Base-by-base conservation (phyloP, 2,888 invertebrate genomes). In the Leptothorax acervorum region DNA sequence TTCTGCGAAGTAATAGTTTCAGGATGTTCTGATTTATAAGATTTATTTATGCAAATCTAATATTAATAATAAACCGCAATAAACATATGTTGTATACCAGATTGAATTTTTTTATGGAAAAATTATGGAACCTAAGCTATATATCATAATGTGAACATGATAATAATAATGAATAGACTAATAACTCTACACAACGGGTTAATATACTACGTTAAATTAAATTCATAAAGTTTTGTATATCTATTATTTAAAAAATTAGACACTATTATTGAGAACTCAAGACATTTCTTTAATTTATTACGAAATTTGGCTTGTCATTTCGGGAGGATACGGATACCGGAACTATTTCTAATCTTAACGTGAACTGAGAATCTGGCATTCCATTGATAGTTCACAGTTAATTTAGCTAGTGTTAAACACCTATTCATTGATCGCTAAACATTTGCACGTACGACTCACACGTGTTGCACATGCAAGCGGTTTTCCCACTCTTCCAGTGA, bases 381-480 rank as follows among this genome's bases (percentile, higher is more conserved):
- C 42, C 28, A 65, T 23, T 70, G 60, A 12, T 60, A 45, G 6
- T 45, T 23, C 35, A 35, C 35, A 48, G 6, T 70, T 60, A 79
- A 62, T 76, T 73, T 9, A 45, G 1, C 53, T 88, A 78, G 87
- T 88, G 89, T 66, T 88, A 89, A 89, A 85, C 73, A 53, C 42
- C 62, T 57, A 84, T 62, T 88, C 87, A 87, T 51, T 45, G 70
- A 18, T 39, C 45, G 75, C 83, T 60, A 78, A 85, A 88, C 73
- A 74, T 48, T 73, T n/a, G 45, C 12, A n/a, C 51, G 23, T 31
- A 62, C 78, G 65, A 62, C n/a, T 66, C 45, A 71, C 75, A 79
- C 66, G n/a, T 23, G 48, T 28, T n/a, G 31, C 31, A 48, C 60
- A 63, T 71, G 85, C 68, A 9, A 63, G 12, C 63, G 74, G 71